A percentile compares a stretch with the other conserved stretches of the same genome.
Evolutionary conservation across 2,797 vertebrate genomes (phyloP).

Genomic region (Dicrostonyx torquatus): DNA sequence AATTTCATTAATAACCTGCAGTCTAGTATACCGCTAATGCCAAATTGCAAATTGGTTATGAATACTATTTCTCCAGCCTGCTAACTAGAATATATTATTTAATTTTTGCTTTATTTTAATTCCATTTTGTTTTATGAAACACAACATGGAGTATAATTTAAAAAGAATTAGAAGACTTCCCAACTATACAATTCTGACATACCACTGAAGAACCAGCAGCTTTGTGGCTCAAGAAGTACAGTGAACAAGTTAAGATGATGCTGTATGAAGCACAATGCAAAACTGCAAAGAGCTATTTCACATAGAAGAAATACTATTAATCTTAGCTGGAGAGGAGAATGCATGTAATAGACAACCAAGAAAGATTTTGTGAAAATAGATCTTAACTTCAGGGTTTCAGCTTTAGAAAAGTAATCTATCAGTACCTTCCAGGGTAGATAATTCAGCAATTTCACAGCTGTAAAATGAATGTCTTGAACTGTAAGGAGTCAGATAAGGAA

Average conservation of each 20-base stretch:
- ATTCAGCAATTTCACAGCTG: slow-evolving; percentile 46
- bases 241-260: slow-evolving; percentile 42
- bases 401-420: slow-evolving; percentile 72
- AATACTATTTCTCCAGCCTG: slow-evolving; percentile 65
- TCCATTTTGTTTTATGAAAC: slow-evolving; percentile 50
- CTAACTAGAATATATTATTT: slow-evolving; percentile 67
- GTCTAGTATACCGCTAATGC: slow-evolving; percentile 59
- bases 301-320: slow-evolving; percentile 63
- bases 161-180: slow-evolving; percentile 22
- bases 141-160: slow-evolving; percentile 11
- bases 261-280: slow-evolving; percentile 41
- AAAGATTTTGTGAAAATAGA: slow-evolving; percentile 67
- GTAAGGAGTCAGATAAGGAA: slow-evolving; percentile 22
- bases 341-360: slow-evolving; percentile 59
- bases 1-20: slow-evolving; percentile 77
- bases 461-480: slow-evolving; percentile 51
- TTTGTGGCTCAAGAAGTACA: slow-evolving; percentile 9
- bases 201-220: slow-evolving; percentile 6
- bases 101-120: slow-evolving; percentile 54
- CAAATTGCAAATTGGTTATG: slow-evolving; percentile 66
- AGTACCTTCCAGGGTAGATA: slow-evolving; percentile 60
- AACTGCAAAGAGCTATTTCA: slow-evolving; percentile 54
- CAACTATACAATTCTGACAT: background rate
- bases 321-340: slow-evolving; percentile 56
- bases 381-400: slow-evolving; percentile 55